A percentile compares a stretch with the other conserved stretches of the same genome.
phyloP scores from a whole-genome alignment of 2,113 vertebrate species.

The Pteronura brasiliensis region DNA sequence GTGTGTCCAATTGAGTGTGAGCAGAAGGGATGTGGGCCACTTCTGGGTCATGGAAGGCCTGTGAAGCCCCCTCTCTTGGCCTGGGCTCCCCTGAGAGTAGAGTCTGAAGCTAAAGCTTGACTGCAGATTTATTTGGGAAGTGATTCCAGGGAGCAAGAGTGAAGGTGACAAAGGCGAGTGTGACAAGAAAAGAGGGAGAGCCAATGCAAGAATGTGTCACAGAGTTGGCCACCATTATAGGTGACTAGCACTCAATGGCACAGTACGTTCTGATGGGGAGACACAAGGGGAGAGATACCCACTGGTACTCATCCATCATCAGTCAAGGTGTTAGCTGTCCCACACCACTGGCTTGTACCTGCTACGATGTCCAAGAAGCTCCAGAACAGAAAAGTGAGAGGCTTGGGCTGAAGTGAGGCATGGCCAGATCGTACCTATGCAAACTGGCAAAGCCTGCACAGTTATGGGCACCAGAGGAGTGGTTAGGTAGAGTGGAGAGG shows the following conservation, averaged over 20 bases:
- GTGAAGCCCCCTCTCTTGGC: background rate
- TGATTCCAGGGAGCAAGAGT: background rate
- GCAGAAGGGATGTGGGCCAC: background rate
- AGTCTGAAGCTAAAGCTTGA: background rate
- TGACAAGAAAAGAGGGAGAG: background rate
- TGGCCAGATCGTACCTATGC: background rate
- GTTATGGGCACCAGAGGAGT: background rate
- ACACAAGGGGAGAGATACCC: background rate
- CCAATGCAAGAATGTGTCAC: background rate
- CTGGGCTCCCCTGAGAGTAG: background rate
- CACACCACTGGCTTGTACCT: background rate
- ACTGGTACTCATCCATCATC: background rate
- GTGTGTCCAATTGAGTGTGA: background rate
- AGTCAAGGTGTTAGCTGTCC: background rate
- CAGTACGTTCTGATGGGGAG: background rate
- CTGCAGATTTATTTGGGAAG: background rate
- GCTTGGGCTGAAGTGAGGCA: background rate
- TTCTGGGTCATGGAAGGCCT: background rate
- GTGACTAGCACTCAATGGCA: background rate
- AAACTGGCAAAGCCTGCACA: background rate
- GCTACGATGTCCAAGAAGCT: background rate
- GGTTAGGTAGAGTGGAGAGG: background rate
- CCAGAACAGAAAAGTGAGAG: background rate
- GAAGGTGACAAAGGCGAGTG: background rate
- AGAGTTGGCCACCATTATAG: background rate